These are phyloP conservation scores for Magallana ariakensis DNA, from an alignment of 1,140 invertebrate genomes.

Conservation along the genomic window DNA sequence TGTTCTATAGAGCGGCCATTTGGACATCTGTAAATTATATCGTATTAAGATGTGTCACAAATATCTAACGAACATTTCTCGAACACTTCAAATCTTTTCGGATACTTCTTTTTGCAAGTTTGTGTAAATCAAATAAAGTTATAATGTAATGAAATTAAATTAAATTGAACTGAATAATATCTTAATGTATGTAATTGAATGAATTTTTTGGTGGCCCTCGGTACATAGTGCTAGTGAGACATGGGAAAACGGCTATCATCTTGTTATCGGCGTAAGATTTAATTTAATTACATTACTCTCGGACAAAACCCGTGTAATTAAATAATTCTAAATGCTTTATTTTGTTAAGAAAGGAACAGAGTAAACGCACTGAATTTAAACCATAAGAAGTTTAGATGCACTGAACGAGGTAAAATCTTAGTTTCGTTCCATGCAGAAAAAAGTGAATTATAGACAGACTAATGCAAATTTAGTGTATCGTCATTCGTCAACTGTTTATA, in stretches of 20 bases:
- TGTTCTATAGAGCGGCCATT: neutral
- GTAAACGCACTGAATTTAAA: neutral
- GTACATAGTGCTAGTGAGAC: neutral
- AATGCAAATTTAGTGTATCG: no score
- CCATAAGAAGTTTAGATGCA: no score
- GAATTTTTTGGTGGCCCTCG: conserved; percentile 11
- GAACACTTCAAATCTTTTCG: conserved; percentile 22
- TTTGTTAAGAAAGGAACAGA: neutral
- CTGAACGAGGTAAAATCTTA: no score
- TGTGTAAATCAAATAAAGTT: conserved; percentile 15
- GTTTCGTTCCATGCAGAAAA: no score
- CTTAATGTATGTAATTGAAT: conserved; percentile 28
- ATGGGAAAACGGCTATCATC: neutral
- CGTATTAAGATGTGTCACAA: conserved; percentile 34
- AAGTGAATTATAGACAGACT: no score
- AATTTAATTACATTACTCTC: neutral
- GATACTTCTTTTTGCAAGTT: neutral
- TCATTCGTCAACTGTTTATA: no score
- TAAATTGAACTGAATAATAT: conserved; percentile 29
- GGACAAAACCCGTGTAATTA: neutral
- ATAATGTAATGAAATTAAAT: conserved; percentile 12
- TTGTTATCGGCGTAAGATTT: neutral
- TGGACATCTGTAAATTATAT: conserved; percentile 22
- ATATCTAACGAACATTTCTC: conserved; percentile 34
- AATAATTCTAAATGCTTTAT: neutral